phyloP scores from a whole-genome alignment of 2,797 vertebrate species.

The Lemur catta region DNA sequence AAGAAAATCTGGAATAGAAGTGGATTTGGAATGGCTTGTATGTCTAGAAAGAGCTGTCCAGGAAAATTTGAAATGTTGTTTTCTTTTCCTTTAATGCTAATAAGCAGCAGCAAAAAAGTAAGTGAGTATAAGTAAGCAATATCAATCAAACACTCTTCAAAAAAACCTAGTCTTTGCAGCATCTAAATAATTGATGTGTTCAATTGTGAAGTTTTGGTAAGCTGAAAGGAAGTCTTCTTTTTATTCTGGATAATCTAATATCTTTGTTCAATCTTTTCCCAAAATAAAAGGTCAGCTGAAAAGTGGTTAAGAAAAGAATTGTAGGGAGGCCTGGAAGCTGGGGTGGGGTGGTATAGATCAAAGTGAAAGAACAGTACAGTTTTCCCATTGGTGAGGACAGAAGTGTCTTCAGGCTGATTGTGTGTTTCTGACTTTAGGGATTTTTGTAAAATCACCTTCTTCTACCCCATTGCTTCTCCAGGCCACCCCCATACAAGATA shows the following conservation, averaged over 20 bases:
- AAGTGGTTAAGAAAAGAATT: not conserved
- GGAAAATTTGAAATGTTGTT: not conserved
- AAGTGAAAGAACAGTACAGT: not conserved
- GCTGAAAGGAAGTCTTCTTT: not conserved
- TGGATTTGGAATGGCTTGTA: not conserved
- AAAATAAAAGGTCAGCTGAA: not conserved
- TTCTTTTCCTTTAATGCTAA: not conserved
- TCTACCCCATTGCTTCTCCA: not conserved
- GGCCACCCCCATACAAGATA: not conserved
- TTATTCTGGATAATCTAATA: not conserved
- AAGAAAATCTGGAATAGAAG: not conserved
- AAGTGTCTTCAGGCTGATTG: not conserved
- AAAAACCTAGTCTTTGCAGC: not conserved
- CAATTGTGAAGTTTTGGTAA: not conserved
- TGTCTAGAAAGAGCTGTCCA: not conserved
- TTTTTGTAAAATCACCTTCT: not conserved
- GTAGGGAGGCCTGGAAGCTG: not conserved
- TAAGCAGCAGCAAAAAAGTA: not conserved
- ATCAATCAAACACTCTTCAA: not conserved
- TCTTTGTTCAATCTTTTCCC: not conserved
- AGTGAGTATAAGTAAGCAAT: not conserved
- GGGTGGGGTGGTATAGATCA: not conserved
- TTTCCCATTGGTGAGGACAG: not conserved
- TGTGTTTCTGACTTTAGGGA: not conserved
- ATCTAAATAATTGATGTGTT: not conserved